These are phyloP conservation scores for Drosophila sp. DNA, from an alignment of 1,140 invertebrate species.

Conservation along the genomic window DNA sequence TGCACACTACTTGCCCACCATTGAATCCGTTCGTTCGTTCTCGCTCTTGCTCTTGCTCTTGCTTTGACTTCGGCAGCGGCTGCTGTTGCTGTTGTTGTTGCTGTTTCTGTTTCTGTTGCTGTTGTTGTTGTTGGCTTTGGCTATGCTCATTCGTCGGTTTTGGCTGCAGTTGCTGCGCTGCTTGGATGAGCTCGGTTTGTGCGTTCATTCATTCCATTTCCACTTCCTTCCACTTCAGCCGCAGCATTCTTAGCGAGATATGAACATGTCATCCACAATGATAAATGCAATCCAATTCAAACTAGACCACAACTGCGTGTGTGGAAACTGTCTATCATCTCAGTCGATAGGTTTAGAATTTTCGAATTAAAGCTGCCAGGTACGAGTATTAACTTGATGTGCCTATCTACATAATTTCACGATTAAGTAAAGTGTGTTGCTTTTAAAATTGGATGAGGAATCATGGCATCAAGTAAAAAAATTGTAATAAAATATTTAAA, in stretches of 20 bases:
- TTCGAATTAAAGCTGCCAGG: constrained; percentile 9
- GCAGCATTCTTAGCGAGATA: constrained; percentile 11
- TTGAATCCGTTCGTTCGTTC: constrained; percentile 1
- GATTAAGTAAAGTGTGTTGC: too few relatives aligned
- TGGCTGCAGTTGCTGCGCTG: constrained; percentile 1
- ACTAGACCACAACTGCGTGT: not conserved
- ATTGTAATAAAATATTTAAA: too few relatives aligned
- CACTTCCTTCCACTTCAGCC: not conserved
- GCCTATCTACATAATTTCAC: not conserved
- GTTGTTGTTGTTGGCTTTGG: not conserved
- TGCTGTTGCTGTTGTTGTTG: not conserved
- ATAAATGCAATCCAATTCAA: constrained; percentile 14
- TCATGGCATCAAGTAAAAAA: too few relatives aligned
- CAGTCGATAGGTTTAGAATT: constrained; percentile 3
- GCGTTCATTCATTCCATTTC: not conserved
- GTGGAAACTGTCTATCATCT: not conserved
- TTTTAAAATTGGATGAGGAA: too few relatives aligned
- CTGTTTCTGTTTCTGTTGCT: not conserved
- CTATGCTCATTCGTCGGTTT: constrained; percentile 3
- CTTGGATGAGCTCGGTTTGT: constrained; percentile 7
- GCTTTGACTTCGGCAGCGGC: not conserved
- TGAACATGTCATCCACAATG: constrained; percentile 2
- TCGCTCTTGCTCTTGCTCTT: constrained; percentile 3
- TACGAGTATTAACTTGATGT: constrained; percentile 1
- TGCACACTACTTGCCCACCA: constrained; percentile 11